Evolutionary conservation across 64 coral and sea anemone species (phyloP), one percentile per base, ranked within the genome.

Genomic region (Montipora sp.): DNA sequence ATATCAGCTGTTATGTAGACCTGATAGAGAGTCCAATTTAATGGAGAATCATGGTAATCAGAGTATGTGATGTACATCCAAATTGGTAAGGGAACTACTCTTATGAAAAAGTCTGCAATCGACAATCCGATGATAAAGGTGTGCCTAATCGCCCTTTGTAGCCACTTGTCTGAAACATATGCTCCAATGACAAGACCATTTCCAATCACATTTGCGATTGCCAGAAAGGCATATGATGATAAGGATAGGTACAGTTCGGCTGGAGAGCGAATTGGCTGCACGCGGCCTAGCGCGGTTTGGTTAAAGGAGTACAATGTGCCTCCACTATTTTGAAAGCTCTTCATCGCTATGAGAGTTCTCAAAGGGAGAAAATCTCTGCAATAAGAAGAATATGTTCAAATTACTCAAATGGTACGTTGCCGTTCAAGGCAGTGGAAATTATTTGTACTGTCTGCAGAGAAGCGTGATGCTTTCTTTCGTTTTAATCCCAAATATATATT

Each of bases 1-100:
- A 93, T 93, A 45, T 93, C 91, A 3, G 84, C 82, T 18, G 91
- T 93, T 53, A 93, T 93, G 50, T 93, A 93, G 65, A 93, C 49
- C 91, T 93, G 83, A 59, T 93, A 93, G 48, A 47, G 48, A 11
- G 67, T 47, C 8, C 23, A 20, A 67, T 73, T 50, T 4, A 93
- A 11, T 12, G 18, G 45, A 15, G 10, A 14, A 48, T 19, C 61
- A 22, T 87, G 46, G 2, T 87, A 50, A n/a, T 87, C 55, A 0
- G 18, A 59, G 44, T 27, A 75, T 0, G 74, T 87, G 3, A 93
- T 82, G 10, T 81, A 59, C 21, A 93, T 93, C 91, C 91, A 93
- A 44, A 77, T 44, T n/a, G 91, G 91, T 7, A 93, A 36, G 50
- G 83, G 70, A 55, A 93, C 78, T 4, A 59, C 14, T 22, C 91